Conservation (phyloP, 2,113 vertebrate genomes). For the Chamaea fasciata region DNA sequence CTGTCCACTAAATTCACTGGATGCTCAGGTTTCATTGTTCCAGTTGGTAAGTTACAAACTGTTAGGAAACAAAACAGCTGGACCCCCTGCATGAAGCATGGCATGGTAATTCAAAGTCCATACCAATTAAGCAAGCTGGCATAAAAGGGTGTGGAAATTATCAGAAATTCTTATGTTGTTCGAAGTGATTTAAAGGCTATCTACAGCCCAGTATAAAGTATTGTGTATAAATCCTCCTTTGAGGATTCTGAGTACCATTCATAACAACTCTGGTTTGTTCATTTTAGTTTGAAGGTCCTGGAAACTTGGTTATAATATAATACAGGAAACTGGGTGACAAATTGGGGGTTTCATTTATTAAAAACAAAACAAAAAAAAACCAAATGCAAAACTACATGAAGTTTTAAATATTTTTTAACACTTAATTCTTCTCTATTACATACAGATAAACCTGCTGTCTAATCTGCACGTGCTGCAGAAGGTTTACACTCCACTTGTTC, state of each 20-base stretch:
- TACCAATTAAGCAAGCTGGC: not conserved
- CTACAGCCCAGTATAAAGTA: not conserved
- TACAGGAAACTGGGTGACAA: not conserved
- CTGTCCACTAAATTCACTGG: not conserved
- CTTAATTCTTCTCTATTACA: not conserved
- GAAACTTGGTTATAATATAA: not conserved
- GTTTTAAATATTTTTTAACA: not conserved
- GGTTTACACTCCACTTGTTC: not conserved
- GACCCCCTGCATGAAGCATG: not conserved
- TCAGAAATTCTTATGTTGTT: not conserved
- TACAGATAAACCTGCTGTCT: not conserved
- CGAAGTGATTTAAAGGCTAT: not conserved
- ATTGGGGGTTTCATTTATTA: not conserved
- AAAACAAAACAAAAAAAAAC: not conserved
- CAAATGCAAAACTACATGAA: not conserved
- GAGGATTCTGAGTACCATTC: not conserved
- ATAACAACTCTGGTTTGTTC: not conserved
- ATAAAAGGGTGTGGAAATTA: not conserved
- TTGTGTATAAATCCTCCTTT: not conserved
- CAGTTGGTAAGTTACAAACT: not conserved
- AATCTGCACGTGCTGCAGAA: not conserved
- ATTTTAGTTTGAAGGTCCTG: not conserved
- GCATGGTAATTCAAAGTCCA: not conserved
- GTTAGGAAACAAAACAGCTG: not conserved
- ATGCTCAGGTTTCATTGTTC: not conserved